Percentiles rank a stretch among this genome's conserved stretches.
Conservation (phyloP, 2,888 invertebrate genomes). For the Brachylomia viminalis region DNA sequence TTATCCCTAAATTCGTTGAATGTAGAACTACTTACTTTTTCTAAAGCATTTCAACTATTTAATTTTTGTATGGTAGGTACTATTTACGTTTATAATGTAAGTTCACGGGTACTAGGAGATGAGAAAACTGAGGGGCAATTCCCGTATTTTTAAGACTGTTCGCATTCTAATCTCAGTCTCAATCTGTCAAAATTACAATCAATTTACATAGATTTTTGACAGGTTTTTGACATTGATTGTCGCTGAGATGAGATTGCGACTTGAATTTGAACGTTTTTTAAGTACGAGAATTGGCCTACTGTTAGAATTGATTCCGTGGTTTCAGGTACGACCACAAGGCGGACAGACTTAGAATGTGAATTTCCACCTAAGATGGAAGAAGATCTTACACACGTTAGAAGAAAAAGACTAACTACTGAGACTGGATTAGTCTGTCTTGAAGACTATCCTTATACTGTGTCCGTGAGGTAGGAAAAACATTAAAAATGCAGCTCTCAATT, state of each 20-base stretch:
- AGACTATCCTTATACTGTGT: constrained; percentile 87
- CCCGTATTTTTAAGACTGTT: too few species aligned
- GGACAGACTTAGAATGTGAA: constrained; percentile 84
- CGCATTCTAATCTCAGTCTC: too few species aligned
- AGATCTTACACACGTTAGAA: constrained; percentile 83
- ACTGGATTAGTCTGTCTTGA: constrained; percentile 86
- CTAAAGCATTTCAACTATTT: too few species aligned
- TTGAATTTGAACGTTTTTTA: too few species aligned
- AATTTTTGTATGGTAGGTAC: not conserved
- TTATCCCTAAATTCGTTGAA: not conserved
- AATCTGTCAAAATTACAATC: too few species aligned
- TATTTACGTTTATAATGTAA: constrained; percentile 25
- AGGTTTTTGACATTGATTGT: too few species aligned
- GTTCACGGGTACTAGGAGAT: constrained; percentile 50
- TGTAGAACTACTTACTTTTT: too few species aligned
- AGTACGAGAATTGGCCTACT: too few species aligned
- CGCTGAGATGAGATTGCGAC: too few species aligned
- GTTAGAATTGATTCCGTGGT: constrained; percentile 21
- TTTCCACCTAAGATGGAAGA: constrained; percentile 86
- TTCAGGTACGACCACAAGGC: constrained; percentile 70
- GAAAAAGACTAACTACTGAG: constrained; percentile 85
- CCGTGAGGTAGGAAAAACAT: constrained; percentile 77
- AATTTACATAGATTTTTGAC: too few species aligned
- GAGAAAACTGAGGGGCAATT: constrained; percentile 17
- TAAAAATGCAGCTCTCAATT: not conserved